Evolutionary conservation across 2,888 invertebrate species (phyloP), one percentile per base, ranked within the genome.

Genomic region (Deilephila porcellus): DNA sequence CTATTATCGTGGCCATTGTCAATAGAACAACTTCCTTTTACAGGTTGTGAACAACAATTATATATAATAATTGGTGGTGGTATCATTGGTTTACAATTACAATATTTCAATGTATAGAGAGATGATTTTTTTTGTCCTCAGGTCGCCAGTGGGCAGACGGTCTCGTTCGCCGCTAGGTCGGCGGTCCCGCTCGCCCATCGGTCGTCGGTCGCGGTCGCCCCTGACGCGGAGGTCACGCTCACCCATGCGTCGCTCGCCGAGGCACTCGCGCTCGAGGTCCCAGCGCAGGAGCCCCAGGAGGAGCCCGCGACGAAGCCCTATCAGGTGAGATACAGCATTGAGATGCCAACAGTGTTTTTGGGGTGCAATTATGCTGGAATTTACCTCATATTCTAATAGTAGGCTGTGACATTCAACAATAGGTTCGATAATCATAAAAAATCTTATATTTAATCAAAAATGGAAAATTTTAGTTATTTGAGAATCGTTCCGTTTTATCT

Each of bases 231-330:
- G 88, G 7, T 85, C 86, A 0, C 85, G 88, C 6, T 84, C 89
- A 5, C 87, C 86, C 0, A 4, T 82, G 0, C 81, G 82, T 20
- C 67, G 67, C 29, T 76, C 80, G 19, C 82, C 85, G 7, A 76
- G 78, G 37, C 76, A 76, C 73, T 81, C 85, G 3, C 80, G 85
- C 34, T 82, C 83, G 8, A 78, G 78, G 1, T 81, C 83, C 1
- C 76, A 79, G 0, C 79, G 90, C 0, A 85, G 91, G 25, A 86
- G 84, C 73, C 88, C 86, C 0, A 70, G 88, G 3, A 82, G 91
- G 3, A 88, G 86, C 75, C 91, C 90, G 0, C 78, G 90, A 34
- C 78, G 88, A 45, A 86, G 85, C 60, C 91, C 91, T 56, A 74
- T 90, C 29, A 86, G 92, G 91, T 90, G 56, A 72, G 11, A n/a